Base-by-base conservation (phyloP, 2,888 invertebrate genomes). In the Morpho deidamia region DNA sequence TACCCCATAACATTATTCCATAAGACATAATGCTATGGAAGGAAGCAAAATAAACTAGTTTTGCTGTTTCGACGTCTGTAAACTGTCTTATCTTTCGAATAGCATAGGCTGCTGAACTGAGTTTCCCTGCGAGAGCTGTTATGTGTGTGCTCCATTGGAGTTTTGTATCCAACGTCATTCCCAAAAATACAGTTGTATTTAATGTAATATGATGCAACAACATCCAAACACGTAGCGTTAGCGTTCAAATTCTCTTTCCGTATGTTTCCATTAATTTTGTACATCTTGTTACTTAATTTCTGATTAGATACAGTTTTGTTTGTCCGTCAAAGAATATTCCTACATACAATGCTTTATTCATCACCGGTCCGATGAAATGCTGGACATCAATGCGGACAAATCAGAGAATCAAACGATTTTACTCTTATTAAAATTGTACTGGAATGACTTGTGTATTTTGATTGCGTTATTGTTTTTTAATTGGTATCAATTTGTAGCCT, bases 281-380 rank as follows among this genome's bases (percentile, higher is more conserved):
- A 68, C 64, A 60, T 61, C 68, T 75, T 63, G 68, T 74, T 72
- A 70, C 67, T 65, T 62, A 61, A 58, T 59, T 63, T 64, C 62
- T 63, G 56, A 62, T 57, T 58, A 62, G 64, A 64, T 66, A 63
- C 50, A 42, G 49, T 56, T 59, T 43, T 41, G 51, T 48, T 51
- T 53, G 59, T 55, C 49, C 44, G 14, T 56, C 57, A 55, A 49
- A 56, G 46, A 51, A 50, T 32, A 45, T 38, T 51, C 42, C 54
- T 34, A 34, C 23, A 41, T 51, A 59, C 58, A 61, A 62, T 56
- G 44, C 44, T 42, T 55, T 58, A 60, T 60, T 65, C 61, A 67
- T 64, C 55, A 56, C 47, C 44, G 48, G 49, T 57, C 44, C 14
- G 23, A 53, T 51, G 43, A 58, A 60, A 60, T 42, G 40, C 44